Base-by-base conservation (phyloP, 2,888 invertebrate species). In the Sussaba pulchella region DNA sequence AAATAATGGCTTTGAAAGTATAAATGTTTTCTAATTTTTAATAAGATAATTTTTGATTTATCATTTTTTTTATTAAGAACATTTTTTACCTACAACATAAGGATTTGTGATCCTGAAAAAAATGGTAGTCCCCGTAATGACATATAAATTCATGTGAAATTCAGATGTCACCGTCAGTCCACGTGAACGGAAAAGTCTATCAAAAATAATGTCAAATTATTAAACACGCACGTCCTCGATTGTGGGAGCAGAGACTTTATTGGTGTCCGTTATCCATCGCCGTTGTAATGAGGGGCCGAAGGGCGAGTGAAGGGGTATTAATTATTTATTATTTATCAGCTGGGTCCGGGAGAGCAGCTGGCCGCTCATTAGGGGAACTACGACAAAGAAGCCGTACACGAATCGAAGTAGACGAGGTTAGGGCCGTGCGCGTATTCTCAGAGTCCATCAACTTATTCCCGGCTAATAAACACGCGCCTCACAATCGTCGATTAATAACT, bases 321-420 rank as follows among this genome's bases (percentile, higher is more conserved):
- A 80, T 80, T 80, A 80, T 72, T 80, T 61, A 72, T 71, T 80
- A 63, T 72, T 76, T 80, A 80, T 80, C 80, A 69, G 72, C 76
- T 69, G 80, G 72, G 72, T 72, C 72, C 72, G 72, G 31, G 31
- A 72, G 63, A 76, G 67, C 76, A 80, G 71, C 76, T 76, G 80
- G 76, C 61, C 67, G 47, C 67, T 80, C 76, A 57, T 80, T 76
- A 80, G 71, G 66, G 45, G 59, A 71, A 31, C 41, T 69, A 31
- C 43, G 41, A 57, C 26, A 36, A 64, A 47, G n/a, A 31, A 31
- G 9, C 24, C 14, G 21, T 9, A 31, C 57, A 39, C 39, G 72
- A 36, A 52, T 12, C 31, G 9, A 36, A 47, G 9, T 67, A 14
- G 24, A 41, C 45, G 52, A 36, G 31, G 47, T 63, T 57, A 61